Conservation (phyloP, 2,113 vertebrate genomes). For the Dicentrarchus labrax region DNA sequence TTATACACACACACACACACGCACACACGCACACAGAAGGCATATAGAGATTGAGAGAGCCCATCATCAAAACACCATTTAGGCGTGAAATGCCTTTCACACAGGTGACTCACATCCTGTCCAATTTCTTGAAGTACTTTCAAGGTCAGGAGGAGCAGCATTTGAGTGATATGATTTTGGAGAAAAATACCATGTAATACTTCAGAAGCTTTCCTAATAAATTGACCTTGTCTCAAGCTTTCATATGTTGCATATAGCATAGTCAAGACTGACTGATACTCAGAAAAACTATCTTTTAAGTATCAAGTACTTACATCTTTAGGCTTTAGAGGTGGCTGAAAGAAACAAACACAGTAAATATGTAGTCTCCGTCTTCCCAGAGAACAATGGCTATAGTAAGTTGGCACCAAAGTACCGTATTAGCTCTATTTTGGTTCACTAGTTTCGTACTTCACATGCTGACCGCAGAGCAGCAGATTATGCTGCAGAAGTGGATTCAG, state of each 20-base stretch:
- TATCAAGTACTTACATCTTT: neutral
- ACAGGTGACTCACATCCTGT: conserved; percentile 21
- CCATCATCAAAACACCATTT: conserved; percentile 37
- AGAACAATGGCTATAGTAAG: neutral
- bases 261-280: neutral
- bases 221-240: conserved; percentile 6
- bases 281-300: neutral
- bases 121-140: conserved; percentile 19
- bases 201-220: conserved; percentile 25
- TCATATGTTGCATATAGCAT: neutral
- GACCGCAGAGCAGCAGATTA: neutral
- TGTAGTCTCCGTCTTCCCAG: neutral
- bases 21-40: neutral
- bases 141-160: conserved; percentile 21
- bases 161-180: conserved; percentile 3
- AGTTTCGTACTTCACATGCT: neutral
- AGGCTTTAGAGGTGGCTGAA: neutral
- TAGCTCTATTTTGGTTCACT: neutral
- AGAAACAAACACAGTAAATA: neutral
- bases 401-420: no score
- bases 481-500: neutral
- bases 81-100: conserved; percentile 34
- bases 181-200: neutral
- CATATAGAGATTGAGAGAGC: neutral
- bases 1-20: neutral